Evolutionary conservation across 2,113 vertebrate species (phyloP).

Genomic region (Lathamus discolor): DNA sequence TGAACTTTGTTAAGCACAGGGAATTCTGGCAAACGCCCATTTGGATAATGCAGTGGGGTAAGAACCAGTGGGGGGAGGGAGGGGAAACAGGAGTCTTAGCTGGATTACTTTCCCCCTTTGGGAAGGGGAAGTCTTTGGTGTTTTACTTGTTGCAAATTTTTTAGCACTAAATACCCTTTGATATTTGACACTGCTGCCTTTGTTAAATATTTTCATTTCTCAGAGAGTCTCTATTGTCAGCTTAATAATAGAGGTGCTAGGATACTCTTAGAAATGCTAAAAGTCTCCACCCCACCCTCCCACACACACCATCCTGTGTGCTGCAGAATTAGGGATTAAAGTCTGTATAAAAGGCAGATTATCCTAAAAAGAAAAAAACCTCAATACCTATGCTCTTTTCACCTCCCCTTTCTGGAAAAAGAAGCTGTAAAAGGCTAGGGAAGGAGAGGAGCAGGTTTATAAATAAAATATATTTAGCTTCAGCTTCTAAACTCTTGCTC

Average conservation of each 20-base stretch:
- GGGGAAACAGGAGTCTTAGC: neutral
- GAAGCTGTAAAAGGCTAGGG: neutral
- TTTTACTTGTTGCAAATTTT: conserved; percentile 59
- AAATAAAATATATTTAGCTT: conserved; percentile 37
- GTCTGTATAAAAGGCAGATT: conserved; percentile 49
- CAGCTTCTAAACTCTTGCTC: neutral
- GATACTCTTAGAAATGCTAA: conserved; percentile 69
- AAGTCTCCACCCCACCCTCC: conserved; percentile 47
- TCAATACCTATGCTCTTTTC: neutral
- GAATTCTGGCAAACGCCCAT: neutral
- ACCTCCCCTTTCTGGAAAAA: neutral
- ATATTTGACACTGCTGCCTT: conserved; percentile 65
- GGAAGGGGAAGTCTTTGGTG: conserved; percentile 33
- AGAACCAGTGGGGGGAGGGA: neutral
- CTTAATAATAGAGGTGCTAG: conserved; percentile 66
- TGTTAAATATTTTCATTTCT: conserved; percentile 73
- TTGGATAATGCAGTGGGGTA: neutral
- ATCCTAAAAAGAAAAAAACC: neutral
- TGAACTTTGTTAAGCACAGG: neutral
- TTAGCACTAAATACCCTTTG: conserved; percentile 57
- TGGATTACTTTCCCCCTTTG: conserved; percentile 3
- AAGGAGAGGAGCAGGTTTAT: neutral
- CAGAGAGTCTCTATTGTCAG: conserved; percentile 62
- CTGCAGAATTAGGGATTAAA: conserved; percentile 64
- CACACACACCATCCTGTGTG: conserved; percentile 9